Base-by-base conservation (phyloP, 2,888 invertebrate species). In the Xestoiulus laeticollis region DNA sequence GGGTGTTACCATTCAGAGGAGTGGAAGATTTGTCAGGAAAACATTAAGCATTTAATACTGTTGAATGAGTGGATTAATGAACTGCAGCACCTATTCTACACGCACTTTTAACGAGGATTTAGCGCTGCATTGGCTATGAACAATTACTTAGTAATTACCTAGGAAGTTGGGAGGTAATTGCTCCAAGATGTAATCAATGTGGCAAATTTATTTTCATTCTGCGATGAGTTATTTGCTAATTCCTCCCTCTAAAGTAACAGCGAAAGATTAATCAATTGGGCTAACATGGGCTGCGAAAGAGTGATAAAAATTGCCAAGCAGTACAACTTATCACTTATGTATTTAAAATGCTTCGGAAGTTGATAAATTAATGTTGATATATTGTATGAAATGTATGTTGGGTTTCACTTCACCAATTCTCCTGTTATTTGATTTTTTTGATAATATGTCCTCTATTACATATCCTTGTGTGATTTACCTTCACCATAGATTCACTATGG, bases 161-260 rank as follows among this genome's bases (percentile, higher is more conserved):
- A 53, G 44, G 48, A 86, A 86, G 53, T 48, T 53, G 53, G 30
- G 53, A 33, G 86, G 48, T 86, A 86, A 86, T 86, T 86, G 86
- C 86, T 33, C 44, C 33, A 38, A 78, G 82, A 87, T 82, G 68
- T 82, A 78, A 87, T 87, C 87, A 87, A 87, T 38, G 87, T 87
- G 68, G 87, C 59, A 87, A 87, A 87, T 87, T 87, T 87, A 87
- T 87, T 87, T 87, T 87, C 38, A 87, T 82, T 87, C 38, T 26
- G 43, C 68, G 87, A 87, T 87, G 87, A 87, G 82, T 87, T 87
- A 87, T 87, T 87, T 82, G 87, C 87, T 87, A 78, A 78, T 87
- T 87, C 82, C 44, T 38, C 33, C 44, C 44, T 82, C 53, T 12
- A 22, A 53, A 32, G 53, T 87, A 22, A 82, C 43, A n/a, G 38